Conservation (phyloP, 2,797 vertebrate genomes). For the Picus viridis region DNA sequence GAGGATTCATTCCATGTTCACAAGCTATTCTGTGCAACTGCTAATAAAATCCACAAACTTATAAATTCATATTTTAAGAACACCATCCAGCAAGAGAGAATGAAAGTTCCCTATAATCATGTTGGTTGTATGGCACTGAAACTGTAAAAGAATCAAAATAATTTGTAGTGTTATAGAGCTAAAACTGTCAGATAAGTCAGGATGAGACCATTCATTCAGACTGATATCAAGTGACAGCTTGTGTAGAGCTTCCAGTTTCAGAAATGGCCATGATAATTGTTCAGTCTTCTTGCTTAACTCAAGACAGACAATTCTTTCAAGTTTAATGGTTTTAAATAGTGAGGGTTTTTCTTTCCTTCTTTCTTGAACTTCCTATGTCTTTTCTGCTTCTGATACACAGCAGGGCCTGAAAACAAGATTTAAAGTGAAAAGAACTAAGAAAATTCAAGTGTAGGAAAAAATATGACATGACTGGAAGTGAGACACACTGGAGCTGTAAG, state of each 20-base stretch:
- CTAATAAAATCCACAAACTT: neutral
- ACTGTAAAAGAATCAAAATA: neutral
- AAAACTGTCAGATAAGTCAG: neutral
- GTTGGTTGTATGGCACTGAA: neutral
- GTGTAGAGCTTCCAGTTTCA: neutral
- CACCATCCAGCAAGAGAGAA: neutral
- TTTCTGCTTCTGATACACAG: neutral
- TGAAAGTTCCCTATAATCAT: neutral
- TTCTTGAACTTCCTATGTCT: neutral
- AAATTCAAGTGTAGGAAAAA: neutral
- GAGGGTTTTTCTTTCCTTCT: rapidly evolving
- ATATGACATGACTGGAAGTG: neutral
- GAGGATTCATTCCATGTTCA: neutral
- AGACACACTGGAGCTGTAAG: neutral
- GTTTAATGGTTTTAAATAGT: neutral
- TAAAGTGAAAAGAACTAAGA: neutral
- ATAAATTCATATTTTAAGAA: neutral
- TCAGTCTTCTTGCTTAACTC: neutral
- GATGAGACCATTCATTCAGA: neutral
- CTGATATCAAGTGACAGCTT: neutral
- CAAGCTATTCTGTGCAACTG: neutral
- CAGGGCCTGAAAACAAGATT: neutral
- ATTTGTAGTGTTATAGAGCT: neutral
- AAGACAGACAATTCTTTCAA: neutral
- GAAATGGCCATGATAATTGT: neutral